Evolutionary conservation across 2,888 invertebrate species (phyloP), one percentile per base, ranked within the genome.

Genomic region (Philopedon plagiatum): DNA sequence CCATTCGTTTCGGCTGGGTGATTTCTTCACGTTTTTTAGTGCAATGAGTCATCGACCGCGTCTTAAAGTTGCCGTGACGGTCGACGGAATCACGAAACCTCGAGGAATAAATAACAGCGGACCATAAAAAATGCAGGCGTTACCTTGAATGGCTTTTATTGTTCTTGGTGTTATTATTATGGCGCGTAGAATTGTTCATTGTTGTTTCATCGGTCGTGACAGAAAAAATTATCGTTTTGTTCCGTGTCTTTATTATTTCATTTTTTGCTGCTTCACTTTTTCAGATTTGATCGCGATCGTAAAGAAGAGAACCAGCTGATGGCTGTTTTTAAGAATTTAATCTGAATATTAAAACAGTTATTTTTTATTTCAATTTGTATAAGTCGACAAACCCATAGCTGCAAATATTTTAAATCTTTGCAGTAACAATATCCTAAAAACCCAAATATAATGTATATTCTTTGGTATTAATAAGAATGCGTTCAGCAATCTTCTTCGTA

Each of bases 21-120:
- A 61, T 61, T 61, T 61, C 46, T 61, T 15, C 46, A 46, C 46
- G 32, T 61, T 46, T 44, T 61, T 61, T 61, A 61, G 61, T 46
- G 61, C 46, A 61, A 32, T 61, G 61, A 61, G 61, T 61, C 61
- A 61, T 32, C 61, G 46, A 32, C 61, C 61, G 61, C 61, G 46
- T 46, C 61, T 61, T 61, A 61, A 44, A 61, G 61, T 18, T 61
- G 19, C 46, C 61, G 61, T 61, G 61, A 23, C 61, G 44, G 29
- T 46, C 61, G 61, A 29, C 29, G 29, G 18, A 61, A 61, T 61
- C 46, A 61, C 61, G 61, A 61, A 61, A 46, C 61, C 18, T 46
- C 61, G 41, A 18, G 46, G 29, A 61, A 46, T 61, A 46, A 61
- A 61, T 46, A 46, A 46, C 61, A 32, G 29, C 44, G 18, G 18